Percentiles rank a stretch among this genome's conserved stretches.
Evolutionary conservation across 1,140 invertebrate species (phyloP).

Genomic region (Calephelis nemesis): DNA sequence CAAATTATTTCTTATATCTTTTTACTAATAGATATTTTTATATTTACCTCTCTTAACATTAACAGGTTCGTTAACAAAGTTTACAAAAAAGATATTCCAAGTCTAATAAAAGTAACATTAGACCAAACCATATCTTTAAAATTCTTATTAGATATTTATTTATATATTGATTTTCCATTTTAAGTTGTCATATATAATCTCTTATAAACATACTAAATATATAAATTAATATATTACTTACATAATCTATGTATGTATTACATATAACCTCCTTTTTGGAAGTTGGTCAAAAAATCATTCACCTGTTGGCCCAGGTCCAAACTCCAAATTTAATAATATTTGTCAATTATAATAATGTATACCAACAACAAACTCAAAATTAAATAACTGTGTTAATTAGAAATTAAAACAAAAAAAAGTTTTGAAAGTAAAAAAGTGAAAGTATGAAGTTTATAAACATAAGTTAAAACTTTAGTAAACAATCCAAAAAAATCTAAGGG

Average conservation of each 20-base stretch:
- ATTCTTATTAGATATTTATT: too few relatives aligned
- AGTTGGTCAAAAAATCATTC: not conserved
- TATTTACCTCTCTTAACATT: too few relatives aligned
- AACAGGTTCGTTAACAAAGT: too few relatives aligned
- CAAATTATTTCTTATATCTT: too few relatives aligned
- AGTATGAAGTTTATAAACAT: constrained; percentile 36
- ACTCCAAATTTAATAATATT: not conserved
- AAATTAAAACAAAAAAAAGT: constrained; percentile 20
- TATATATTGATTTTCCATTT: too few relatives aligned
- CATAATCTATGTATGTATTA: not conserved
- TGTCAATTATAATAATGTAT: not conserved
- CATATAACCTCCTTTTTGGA: too few relatives aligned
- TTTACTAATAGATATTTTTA: too few relatives aligned
- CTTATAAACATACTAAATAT: constrained; percentile 4
- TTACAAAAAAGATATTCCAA: too few relatives aligned
- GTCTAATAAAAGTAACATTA: too few relatives aligned
- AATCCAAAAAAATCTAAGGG: constrained; percentile 31
- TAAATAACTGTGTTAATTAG: not conserved
- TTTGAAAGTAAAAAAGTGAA: constrained; percentile 65
- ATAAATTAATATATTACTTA: constrained; percentile 5
- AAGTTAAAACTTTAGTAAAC: constrained; percentile 27
- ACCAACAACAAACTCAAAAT: not conserved
- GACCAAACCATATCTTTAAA: too few relatives aligned
- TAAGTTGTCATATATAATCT: too few relatives aligned
- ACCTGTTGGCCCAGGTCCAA: constrained; percentile 2